phyloP scores from a whole-genome alignment of 1,140 invertebrate species.

The Ceratosolen fusciceps region DNA sequence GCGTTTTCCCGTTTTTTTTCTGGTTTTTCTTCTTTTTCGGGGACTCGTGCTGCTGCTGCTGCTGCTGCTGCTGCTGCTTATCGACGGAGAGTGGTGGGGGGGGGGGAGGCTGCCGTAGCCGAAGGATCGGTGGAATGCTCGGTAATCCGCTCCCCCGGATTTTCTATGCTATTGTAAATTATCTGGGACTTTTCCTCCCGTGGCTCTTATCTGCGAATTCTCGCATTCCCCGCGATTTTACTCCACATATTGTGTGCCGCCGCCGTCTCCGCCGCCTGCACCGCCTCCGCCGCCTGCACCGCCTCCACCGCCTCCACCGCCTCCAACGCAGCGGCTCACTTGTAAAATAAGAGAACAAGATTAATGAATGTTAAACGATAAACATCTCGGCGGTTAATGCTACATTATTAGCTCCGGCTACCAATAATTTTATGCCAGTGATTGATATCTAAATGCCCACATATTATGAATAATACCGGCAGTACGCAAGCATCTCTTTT shows the following conservation, averaged over 20 bases:
- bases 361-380: not conserved
- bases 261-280: no score
- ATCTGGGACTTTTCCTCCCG: not conserved
- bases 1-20: no score
- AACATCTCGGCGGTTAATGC: not conserved
- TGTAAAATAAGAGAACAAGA: not conserved
- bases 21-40: no score
- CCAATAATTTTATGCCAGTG: slow-evolving; percentile 3
- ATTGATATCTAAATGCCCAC: not conserved
- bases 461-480: not conserved
- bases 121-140: not conserved
- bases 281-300: no score
- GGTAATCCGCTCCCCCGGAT: not conserved
- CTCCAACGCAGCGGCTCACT: no score
- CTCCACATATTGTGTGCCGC: no score
- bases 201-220: not conserved
- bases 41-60: no score
- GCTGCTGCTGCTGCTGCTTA: no score
- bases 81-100: no score
- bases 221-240: no score
- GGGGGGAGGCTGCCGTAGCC: not conserved
- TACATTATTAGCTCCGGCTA: slow-evolving; percentile 2
- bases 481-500: no score
- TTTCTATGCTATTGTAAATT: not conserved
- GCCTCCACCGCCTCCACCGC: no score